Conservation (phyloP, 2,797 vertebrate genomes). For the Esox lucius region DNA sequence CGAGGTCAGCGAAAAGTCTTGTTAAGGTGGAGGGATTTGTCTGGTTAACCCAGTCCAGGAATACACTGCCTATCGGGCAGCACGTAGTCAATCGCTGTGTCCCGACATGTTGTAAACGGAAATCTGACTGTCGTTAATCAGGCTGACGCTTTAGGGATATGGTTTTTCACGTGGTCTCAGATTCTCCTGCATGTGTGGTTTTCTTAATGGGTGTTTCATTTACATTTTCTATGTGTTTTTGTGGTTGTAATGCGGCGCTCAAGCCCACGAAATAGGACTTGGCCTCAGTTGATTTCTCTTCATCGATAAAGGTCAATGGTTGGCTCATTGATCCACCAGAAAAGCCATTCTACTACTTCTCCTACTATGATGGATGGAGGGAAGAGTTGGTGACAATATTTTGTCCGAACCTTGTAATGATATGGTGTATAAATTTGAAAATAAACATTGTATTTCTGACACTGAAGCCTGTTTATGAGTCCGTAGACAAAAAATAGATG, state of each 20-base stretch:
- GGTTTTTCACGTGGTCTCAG: too few species aligned
- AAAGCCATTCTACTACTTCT: slow-evolving; percentile 14
- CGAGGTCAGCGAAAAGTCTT: slow-evolving; percentile 41
- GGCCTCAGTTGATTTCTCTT: too few species aligned
- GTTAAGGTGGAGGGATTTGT: slow-evolving; percentile 33
- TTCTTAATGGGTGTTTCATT: too few species aligned
- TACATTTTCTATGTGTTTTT: too few species aligned
- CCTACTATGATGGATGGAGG: slow-evolving; percentile 10
- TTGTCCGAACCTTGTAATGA: slow-evolving; percentile 25
- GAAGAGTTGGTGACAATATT: too few species aligned
- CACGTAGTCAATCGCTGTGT: slow-evolving; percentile 38
- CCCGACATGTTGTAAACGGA: slow-evolving; percentile 16
- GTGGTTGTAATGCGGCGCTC: too few species aligned
- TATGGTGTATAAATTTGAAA: slow-evolving; percentile 35
- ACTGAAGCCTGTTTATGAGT: slow-evolving; percentile 15
- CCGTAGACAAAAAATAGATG: slow-evolving; percentile 31
- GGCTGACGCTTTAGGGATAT: too few species aligned
- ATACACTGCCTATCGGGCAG: slow-evolving; percentile 34
- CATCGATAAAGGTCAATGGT: too few species aligned
- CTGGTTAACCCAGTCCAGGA: slow-evolving; percentile 38
- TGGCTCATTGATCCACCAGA: neutral
- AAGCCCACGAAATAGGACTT: too few species aligned
- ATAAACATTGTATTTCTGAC: slow-evolving; percentile 38
- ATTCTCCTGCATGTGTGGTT: too few species aligned
- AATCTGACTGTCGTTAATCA: too few species aligned